Conservation (phyloP, 2,113 vertebrate genomes). For the Odocoileus virginianus region DNA sequence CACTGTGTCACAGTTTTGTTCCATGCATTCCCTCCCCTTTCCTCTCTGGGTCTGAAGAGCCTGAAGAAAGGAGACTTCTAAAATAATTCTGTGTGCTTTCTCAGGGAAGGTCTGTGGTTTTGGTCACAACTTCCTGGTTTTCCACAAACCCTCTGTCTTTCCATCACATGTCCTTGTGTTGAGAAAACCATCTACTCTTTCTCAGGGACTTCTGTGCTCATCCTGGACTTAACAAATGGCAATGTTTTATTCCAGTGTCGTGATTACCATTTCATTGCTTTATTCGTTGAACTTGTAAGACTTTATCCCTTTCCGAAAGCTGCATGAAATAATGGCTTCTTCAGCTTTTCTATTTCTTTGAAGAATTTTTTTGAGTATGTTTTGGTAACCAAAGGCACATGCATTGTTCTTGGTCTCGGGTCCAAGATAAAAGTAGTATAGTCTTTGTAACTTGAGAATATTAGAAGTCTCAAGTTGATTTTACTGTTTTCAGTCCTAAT, state of each 20-base stretch:
- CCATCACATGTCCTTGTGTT: neutral
- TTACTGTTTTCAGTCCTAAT: neutral
- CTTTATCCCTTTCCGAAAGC: neutral
- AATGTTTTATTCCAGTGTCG: neutral
- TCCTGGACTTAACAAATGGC: neutral
- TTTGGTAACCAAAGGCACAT: neutral
- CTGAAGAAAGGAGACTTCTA: neutral
- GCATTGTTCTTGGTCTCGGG: neutral
- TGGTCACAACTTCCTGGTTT: neutral
- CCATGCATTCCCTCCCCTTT: neutral
- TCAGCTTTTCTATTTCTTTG: conserved; percentile 1
- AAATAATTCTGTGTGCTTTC: neutral
- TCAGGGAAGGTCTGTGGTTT: conserved; percentile 17
- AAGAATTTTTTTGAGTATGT: neutral
- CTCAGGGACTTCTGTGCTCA: neutral
- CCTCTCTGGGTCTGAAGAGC: neutral
- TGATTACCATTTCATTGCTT: neutral
- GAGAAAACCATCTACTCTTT: neutral
- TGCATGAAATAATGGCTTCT: neutral
- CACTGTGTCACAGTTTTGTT: neutral
- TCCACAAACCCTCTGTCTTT: neutral
- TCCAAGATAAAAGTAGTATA: neutral
- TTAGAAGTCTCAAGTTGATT: neutral
- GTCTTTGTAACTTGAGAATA: neutral
- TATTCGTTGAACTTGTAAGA: neutral